Evolutionary conservation across 2,797 vertebrate species (phyloP).

Genomic region (Sciurus vulgaris): DNA sequence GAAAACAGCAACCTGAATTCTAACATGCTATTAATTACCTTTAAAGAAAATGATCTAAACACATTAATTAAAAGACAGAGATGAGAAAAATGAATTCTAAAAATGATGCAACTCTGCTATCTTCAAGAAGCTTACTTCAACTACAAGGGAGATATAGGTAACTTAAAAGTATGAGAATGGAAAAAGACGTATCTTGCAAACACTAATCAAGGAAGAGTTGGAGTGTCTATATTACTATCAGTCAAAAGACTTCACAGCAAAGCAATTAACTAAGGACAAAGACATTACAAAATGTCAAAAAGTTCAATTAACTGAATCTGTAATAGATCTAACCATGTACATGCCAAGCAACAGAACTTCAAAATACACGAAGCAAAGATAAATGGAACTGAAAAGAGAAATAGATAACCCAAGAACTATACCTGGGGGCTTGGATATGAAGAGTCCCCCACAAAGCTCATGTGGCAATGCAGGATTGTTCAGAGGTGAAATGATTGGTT

Average conservation of each 20-base stretch:
- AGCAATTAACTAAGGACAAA: slow-evolving; percentile 12
- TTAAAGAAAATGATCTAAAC: background rate
- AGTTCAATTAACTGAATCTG: background rate
- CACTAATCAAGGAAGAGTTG: background rate
- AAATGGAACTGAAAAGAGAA: background rate
- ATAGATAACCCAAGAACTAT: background rate
- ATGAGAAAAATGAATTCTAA: background rate
- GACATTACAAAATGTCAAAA: background rate
- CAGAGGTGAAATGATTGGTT: too few species aligned
- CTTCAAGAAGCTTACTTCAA: background rate
- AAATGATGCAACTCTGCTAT: background rate
- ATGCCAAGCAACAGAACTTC: background rate
- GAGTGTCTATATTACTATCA: background rate
- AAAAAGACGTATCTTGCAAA: background rate
- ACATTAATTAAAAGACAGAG: background rate
- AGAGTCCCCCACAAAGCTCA: too few species aligned
- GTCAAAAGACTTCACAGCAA: slow-evolving; percentile 33
- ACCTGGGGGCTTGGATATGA: background rate
- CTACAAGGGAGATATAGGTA: background rate
- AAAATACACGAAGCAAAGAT: background rate
- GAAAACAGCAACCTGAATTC: background rate
- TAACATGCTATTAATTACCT: background rate
- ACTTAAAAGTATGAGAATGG: background rate
- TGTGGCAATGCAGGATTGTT: too few species aligned
- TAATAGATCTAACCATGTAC: background rate